These are phyloP conservation scores for Ophioderma brevispina DNA, from an alignment of 35 echinoderm and acorn worm species.

Conservation along the genomic window DNA sequence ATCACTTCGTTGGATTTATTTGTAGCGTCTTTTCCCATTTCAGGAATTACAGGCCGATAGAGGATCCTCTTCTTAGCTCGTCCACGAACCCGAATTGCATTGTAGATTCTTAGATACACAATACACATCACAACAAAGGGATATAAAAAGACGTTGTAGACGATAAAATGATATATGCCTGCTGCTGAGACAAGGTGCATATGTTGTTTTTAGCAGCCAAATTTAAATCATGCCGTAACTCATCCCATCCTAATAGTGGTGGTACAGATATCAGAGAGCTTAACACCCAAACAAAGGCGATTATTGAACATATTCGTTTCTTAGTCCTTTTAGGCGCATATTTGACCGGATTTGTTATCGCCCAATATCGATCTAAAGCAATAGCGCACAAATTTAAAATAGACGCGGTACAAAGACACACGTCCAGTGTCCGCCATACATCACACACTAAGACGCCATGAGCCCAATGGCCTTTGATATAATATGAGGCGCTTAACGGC, in stretches of 20 bases:
- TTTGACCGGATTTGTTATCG: conserved; percentile 65
- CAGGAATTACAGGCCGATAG: conserved; percentile 12
- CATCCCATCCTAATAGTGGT: conserved; percentile 64
- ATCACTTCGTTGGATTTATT: neutral
- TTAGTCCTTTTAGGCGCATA: conserved; percentile 26
- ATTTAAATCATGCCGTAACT: neutral
- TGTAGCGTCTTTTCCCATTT: neutral
- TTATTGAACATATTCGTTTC: conserved; percentile 64
- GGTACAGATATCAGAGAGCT: conserved; percentile 67
- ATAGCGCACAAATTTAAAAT: conserved; percentile 64
- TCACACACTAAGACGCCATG: conserved; percentile 45
- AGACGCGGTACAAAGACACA: conserved; percentile 58
- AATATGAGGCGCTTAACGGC: conserved; percentile 52
- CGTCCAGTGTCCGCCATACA: conserved; percentile 54
- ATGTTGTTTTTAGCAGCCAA: neutral
- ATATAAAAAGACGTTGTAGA: conserved; percentile 86
- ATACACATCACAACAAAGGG: conserved; percentile 82
- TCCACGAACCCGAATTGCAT: conserved; percentile 52
- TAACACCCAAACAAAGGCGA: conserved; percentile 64
- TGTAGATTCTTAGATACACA: conserved; percentile 89
- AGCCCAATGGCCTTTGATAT: conserved; percentile 61
- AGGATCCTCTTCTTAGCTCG: conserved; percentile 49
- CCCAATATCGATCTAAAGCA: conserved; percentile 76
- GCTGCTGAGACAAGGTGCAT: conserved; percentile 71
- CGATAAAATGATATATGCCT: conserved; percentile 77